Percentiles rank a stretch among this genome's conserved stretches.
phyloP scores from a whole-genome alignment of 1,140 invertebrate genomes.

The Solen grandis region DNA sequence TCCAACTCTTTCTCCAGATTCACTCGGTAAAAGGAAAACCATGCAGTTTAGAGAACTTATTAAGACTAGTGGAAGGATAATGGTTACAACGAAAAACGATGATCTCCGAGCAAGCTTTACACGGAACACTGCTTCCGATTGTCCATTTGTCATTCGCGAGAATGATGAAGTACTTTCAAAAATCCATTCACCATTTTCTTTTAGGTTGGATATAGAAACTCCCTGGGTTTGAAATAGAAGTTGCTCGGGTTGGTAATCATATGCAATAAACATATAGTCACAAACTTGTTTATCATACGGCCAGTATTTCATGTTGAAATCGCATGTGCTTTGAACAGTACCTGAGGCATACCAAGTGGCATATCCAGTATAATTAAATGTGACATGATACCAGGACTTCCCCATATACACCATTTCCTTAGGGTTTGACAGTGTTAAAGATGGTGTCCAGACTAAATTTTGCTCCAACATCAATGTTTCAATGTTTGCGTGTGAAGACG shows the following conservation, averaged over 20 bases:
- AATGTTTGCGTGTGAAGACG: slow-evolving; percentile 22
- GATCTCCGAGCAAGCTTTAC: background rate
- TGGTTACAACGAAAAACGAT: slow-evolving; percentile 7
- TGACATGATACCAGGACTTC: background rate
- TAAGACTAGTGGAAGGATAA: slow-evolving; percentile 14
- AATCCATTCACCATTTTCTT: slow-evolving; percentile 8
- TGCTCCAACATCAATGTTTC: slow-evolving; percentile 1
- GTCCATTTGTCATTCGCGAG: background rate
- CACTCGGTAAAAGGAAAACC: slow-evolving; percentile 19
- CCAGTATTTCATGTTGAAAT: slow-evolving; percentile 35
- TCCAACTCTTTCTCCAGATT: slow-evolving; percentile 25
- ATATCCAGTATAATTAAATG: background rate
- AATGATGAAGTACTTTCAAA: background rate
- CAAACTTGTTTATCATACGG: slow-evolving; percentile 34
- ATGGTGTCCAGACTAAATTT: slow-evolving; percentile 30
- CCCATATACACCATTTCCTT: background rate
- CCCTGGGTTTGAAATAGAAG: background rate
- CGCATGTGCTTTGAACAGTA: background rate
- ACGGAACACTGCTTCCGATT: background rate
- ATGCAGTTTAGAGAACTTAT: background rate
- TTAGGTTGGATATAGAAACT: background rate
- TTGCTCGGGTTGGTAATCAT: background rate
- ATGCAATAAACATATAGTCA: background rate
- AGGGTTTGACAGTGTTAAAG: background rate
- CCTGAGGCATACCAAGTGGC: background rate